Evolutionary conservation across 2,113 vertebrate genomes (phyloP).

Genomic region (Gulo gulo): DNA sequence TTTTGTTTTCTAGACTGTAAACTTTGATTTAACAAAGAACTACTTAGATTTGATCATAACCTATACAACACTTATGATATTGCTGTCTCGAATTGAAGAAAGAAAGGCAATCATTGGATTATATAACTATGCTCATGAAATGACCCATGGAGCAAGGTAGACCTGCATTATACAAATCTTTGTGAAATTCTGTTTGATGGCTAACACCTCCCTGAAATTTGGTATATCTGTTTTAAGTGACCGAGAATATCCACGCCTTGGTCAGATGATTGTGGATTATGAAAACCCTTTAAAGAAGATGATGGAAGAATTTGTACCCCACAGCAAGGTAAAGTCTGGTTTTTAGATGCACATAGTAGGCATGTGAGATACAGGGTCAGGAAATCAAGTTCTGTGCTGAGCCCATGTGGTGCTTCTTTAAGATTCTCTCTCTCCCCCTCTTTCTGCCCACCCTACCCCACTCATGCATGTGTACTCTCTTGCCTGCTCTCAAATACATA

Average conservation of each 20-base stretch:
- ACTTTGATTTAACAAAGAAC: constrained; percentile 99
- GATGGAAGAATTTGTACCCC: constrained; percentile 99
- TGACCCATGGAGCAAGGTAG: constrained; percentile 98
- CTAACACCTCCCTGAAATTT: constrained; percentile 46
- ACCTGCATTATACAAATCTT: not conserved
- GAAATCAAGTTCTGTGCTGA: not conserved
- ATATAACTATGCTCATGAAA: constrained; percentile 99
- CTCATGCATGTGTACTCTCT: not conserved
- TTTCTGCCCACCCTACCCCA: not conserved
- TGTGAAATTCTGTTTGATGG: not conserved
- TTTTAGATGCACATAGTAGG: not conserved
- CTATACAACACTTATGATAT: constrained; percentile 97
- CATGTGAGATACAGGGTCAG: not conserved
- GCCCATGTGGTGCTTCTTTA: not conserved
- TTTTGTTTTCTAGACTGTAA: constrained; percentile 91
- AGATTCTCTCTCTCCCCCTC: not conserved
- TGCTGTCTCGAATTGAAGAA: constrained; percentile 98
- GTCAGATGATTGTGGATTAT: constrained; percentile 99
- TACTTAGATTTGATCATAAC: constrained; percentile 98
- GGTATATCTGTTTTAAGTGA: constrained; percentile 86
- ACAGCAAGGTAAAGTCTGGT: constrained; percentile 90
- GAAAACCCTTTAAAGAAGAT: constrained; percentile 99
- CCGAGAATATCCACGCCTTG: constrained; percentile 96
- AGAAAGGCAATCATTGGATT: constrained; percentile 98
- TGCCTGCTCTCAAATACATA: not conserved